Evolutionary conservation across 1,140 invertebrate genomes (phyloP).

Genomic region (Drosophila lowei): DNA sequence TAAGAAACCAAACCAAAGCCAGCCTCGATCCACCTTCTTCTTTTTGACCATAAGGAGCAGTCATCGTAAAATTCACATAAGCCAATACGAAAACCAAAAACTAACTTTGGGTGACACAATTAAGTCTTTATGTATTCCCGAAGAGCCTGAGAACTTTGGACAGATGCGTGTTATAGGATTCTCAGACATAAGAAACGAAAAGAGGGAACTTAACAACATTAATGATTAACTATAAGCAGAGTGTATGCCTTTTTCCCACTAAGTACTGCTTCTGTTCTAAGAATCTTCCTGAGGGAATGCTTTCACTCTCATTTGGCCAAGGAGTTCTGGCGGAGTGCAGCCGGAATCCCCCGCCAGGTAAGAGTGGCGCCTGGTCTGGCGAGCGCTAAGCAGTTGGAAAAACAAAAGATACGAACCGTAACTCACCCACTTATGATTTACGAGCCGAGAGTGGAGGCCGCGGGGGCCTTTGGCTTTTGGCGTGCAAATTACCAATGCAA

Average conservation of each 20-base stretch:
- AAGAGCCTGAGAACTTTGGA: too few species aligned
- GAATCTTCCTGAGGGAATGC: too few species aligned
- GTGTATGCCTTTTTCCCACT: too few species aligned
- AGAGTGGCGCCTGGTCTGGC: constrained; percentile 11
- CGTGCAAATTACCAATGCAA: constrained; percentile 74
- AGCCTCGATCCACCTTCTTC: constrained; percentile 12
- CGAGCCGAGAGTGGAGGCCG: constrained; percentile 38
- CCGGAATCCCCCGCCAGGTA: constrained; percentile 1
- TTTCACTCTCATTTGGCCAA: neutral
- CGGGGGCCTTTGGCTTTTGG: constrained; percentile 40
- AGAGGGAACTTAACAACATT: too few species aligned
- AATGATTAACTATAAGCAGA: too few species aligned
- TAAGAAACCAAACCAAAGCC: constrained; percentile 34
- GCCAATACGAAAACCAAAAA: constrained; percentile 41
- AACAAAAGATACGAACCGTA: constrained; percentile 31
- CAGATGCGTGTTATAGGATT: too few species aligned
- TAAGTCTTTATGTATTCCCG: too few species aligned
- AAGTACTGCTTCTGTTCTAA: too few species aligned
- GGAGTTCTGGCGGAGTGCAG: neutral
- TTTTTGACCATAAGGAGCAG: constrained; percentile 23
- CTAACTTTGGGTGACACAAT: constrained; percentile 19
- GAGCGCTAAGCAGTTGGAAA: constrained; percentile 3
- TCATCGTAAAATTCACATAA: constrained; percentile 59
- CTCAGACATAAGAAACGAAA: too few species aligned
- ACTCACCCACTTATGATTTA: constrained; percentile 70